phyloP scores from a whole-genome alignment of 2,113 vertebrate species.

The Tychaedon coryphoeus region DNA sequence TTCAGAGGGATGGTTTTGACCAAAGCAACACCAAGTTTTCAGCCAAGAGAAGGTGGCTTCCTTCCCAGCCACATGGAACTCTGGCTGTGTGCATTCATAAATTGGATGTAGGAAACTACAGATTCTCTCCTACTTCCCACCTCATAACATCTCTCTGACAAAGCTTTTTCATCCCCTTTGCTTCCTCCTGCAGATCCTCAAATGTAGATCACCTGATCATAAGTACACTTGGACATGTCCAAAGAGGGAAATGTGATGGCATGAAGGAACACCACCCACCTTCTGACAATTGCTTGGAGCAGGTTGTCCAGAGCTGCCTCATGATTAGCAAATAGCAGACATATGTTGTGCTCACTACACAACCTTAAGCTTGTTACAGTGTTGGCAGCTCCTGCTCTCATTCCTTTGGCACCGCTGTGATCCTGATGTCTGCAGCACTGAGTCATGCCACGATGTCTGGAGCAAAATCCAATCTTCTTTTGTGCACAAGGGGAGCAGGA shows the following conservation, averaged over 20 bases:
- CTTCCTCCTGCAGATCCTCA: not conserved
- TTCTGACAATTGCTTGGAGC: not conserved
- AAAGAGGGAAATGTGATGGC: not conserved
- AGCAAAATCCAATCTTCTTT: not conserved
- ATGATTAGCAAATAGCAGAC: not conserved
- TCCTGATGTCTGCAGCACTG: not conserved
- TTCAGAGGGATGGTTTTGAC: not conserved
- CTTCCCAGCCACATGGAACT: not conserved
- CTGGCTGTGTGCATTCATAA: not conserved
- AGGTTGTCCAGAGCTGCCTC: not conserved
- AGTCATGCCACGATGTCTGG: not conserved
- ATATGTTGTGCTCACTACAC: not conserved
- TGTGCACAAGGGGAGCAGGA: not conserved
- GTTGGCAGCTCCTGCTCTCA: not conserved
- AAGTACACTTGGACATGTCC: not conserved
- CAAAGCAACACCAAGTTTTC: not conserved
- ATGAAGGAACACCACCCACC: not conserved
- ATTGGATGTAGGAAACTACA: not conserved
- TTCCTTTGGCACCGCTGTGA: not conserved
- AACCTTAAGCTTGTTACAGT: not conserved
- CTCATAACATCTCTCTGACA: not conserved
- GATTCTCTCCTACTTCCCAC: not conserved
- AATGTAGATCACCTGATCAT: not conserved
- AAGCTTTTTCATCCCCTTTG: not conserved
- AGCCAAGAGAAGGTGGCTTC: not conserved